Percentiles rank a stretch among this genome's conserved stretches.
Evolutionary conservation across 2,797 vertebrate species (phyloP).

Genomic region (Tolypeutes matacus): DNA sequence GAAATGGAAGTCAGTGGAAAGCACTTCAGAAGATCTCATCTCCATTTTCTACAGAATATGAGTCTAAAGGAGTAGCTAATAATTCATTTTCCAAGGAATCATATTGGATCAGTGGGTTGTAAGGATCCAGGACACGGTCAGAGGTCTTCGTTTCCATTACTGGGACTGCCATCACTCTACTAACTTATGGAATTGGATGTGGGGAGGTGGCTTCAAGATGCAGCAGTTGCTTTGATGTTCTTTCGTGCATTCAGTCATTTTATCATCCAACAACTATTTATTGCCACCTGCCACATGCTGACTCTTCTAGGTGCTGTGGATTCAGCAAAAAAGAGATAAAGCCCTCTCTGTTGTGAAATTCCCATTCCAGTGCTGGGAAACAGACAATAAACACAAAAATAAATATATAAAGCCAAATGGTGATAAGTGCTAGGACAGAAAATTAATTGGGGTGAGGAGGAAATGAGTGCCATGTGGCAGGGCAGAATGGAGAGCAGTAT

Average conservation of each 20-base stretch:
- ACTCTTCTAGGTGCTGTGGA: background rate
- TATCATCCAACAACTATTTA: background rate
- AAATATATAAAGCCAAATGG: background rate
- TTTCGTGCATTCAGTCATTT: background rate
- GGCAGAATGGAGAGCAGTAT: background rate
- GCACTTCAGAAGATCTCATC: background rate
- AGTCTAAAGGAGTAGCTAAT: background rate
- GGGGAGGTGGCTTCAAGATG: background rate
- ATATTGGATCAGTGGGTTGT: background rate
- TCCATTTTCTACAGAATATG: slow-evolving; percentile 50
- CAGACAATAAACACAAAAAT: background rate
- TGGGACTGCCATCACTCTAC: background rate
- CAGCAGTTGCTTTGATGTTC: background rate
- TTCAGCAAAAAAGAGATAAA: background rate
- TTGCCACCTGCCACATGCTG: background rate
- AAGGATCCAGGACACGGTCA: background rate
- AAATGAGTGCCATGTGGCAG: background rate
- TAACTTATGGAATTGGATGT: background rate
- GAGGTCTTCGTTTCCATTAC: background rate
- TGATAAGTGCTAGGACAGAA: background rate
- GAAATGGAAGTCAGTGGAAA: slow-evolving; percentile 40
- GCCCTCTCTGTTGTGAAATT: background rate
- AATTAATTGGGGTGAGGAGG: background rate
- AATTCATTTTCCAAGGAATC: background rate
- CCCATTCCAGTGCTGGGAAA: background rate